Percentiles rank a stretch among this genome's conserved stretches.
phyloP scores from a whole-genome alignment of 2,888 invertebrate genomes.

The Halocaridina rubra region DNA sequence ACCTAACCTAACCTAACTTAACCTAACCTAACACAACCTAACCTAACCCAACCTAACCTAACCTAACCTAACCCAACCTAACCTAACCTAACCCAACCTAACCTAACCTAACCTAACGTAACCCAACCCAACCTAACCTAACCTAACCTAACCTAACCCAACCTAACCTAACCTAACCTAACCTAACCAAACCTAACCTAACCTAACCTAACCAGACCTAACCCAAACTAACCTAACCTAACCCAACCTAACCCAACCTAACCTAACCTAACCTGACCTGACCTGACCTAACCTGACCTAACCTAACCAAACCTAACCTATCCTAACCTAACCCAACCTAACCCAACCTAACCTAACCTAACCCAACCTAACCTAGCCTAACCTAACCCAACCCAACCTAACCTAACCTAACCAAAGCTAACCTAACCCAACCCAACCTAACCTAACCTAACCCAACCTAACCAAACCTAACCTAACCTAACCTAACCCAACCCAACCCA shows the following conservation, averaged over 20 bases:
- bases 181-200: conserved; percentile 3
- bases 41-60: conserved; percentile 8
- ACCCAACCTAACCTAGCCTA: conserved; percentile 1
- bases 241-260: not conserved
- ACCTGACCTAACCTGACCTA: conserved; percentile 9
- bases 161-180: conserved; percentile 1
- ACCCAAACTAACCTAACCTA: no score
- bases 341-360: not conserved
- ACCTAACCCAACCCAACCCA: no score
- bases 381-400: no score
- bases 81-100: conserved; percentile 12
- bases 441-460: no score
- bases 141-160: conserved; percentile 4
- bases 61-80: conserved; percentile 7
- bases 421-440: no score
- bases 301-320: not conserved
- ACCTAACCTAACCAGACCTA: not conserved
- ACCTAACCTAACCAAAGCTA: no score
- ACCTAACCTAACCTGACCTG: conserved; percentile 2
- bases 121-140: conserved; percentile 1
- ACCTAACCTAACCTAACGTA: conserved; percentile 8
- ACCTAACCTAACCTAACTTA: no score
- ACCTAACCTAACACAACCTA: no score
- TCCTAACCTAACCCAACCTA: conserved; percentile 4
- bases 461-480: no score